Evolutionary conservation across 37 sponge, comb jelly and placozoan species (phyloP).

Genomic region (Ianthella basta): DNA sequence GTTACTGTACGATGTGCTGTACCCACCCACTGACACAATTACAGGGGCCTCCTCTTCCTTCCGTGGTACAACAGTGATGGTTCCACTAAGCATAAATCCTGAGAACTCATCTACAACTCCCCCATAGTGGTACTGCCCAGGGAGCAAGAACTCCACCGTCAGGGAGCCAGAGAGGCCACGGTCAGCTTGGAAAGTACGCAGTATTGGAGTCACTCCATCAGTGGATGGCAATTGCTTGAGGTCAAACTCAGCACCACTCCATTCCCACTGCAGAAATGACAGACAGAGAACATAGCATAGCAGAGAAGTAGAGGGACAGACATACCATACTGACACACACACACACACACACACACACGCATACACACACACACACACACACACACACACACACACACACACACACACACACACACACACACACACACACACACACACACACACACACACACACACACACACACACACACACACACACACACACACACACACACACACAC

Average conservation of each 20-base stretch:
- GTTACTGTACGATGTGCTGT: too few species aligned
- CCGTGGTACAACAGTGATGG: too few species aligned
- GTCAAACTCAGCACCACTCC: slow-evolving; percentile 3
- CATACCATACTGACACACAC: background rate
- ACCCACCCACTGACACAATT: too few species aligned
- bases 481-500: background rate
- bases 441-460: too few species aligned
- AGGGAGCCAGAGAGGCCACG: background rate
- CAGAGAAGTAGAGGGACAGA: background rate
- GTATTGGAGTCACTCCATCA: background rate
- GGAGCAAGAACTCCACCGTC: background rate
- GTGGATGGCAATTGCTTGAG: background rate
- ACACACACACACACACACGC: background rate
- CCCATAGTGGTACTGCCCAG: slow-evolving; percentile 8
- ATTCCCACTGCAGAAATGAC: slow-evolving; percentile 15
- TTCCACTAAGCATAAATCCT: background rate
- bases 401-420: background rate
- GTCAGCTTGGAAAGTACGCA: slow-evolving; percentile 7
- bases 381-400: too few species aligned
- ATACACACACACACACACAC: background rate
- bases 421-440: too few species aligned
- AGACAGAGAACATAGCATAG: too few species aligned
- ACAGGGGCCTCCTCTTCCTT: too few species aligned
- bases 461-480: too few species aligned
- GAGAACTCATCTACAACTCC: background rate